A percentile compares a stretch with the other conserved stretches of the same genome.
Evolutionary conservation across 2,113 vertebrate genomes (phyloP).

Genomic region (Poeciliopsis retropinna): DNA sequence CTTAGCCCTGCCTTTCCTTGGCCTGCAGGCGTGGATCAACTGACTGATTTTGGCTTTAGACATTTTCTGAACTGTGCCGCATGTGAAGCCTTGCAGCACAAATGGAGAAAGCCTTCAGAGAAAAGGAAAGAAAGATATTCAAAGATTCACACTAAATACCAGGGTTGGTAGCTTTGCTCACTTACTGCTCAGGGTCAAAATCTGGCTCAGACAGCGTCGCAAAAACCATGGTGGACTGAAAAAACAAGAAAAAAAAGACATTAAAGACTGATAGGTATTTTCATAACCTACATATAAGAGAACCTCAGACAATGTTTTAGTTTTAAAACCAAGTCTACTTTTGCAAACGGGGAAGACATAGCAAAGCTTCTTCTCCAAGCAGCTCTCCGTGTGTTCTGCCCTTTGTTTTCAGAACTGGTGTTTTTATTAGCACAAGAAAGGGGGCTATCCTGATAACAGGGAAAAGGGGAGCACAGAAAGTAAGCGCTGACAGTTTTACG

Average conservation of each 20-base stretch:
- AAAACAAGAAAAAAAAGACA: not conserved
- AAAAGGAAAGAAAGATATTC: not conserved
- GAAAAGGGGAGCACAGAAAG: too few species aligned
- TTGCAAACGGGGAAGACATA: too few species aligned
- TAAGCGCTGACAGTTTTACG: too few species aligned
- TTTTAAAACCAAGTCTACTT: too few species aligned
- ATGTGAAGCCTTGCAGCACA: slow-evolving; percentile 74
- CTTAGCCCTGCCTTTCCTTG: slow-evolving; percentile 30
- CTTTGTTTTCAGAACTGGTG: too few species aligned
- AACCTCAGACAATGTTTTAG: too few species aligned
- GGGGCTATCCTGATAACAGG: too few species aligned
- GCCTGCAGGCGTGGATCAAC: slow-evolving; percentile 55
- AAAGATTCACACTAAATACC: not conserved
- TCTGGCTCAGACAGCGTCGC: slow-evolving; percentile 1
- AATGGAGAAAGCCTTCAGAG: slow-evolving; percentile 56
- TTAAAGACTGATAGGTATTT: too few species aligned
- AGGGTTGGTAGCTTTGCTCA: slow-evolving; percentile 1
- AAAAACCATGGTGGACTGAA: slow-evolving; percentile 63
- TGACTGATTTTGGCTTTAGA: not conserved
- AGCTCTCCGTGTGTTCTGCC: too few species aligned
- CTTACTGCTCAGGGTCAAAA: slow-evolving; percentile 63
- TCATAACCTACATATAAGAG: too few species aligned
- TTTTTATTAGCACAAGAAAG: too few species aligned
- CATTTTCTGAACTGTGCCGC: slow-evolving; percentile 35
- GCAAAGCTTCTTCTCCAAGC: too few species aligned